A percentile compares a stretch with the other conserved stretches of the same genome.
Evolutionary conservation across 1,140 invertebrate species (phyloP).

Genomic region (Dendrolimus kikuchii): DNA sequence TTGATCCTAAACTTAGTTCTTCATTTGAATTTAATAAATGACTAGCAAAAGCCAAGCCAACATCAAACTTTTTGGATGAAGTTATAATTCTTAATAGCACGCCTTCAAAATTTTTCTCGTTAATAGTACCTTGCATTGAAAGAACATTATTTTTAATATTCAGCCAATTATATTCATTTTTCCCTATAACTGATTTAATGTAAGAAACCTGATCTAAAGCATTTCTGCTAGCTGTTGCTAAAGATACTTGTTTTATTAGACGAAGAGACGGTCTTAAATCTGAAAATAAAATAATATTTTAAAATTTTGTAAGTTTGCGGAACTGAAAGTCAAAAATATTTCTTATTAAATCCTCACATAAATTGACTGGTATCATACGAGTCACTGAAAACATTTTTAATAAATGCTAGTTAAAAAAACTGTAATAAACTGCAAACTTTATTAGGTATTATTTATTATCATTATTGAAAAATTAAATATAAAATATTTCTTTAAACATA

Average conservation of each 20-base stretch:
- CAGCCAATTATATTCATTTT: constrained; percentile 36
- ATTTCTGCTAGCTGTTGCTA: constrained; percentile 3
- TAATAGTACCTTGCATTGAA: constrained; percentile 44
- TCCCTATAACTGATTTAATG: constrained; percentile 28
- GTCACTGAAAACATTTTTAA: too few relatives aligned
- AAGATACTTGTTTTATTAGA: not conserved
- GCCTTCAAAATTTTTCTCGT: constrained; percentile 71
- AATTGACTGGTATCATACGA: too few relatives aligned
- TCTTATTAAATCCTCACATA: too few relatives aligned
- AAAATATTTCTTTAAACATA: too few relatives aligned
- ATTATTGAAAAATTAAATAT: too few relatives aligned
- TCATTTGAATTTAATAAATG: constrained; percentile 66
- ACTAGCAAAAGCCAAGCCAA: constrained; percentile 73
- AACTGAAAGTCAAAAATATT: too few relatives aligned
- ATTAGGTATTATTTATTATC: too few relatives aligned
- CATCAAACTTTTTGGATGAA: constrained; percentile 45
- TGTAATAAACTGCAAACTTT: too few relatives aligned
- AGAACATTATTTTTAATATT: constrained; percentile 42
- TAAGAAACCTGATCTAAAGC: constrained; percentile 36
- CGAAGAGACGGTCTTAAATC: constrained; percentile 12
- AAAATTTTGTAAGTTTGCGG: not conserved
- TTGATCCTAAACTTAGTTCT: constrained; percentile 69
- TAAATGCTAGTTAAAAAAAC: too few relatives aligned
- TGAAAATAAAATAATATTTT: constrained; percentile 6
- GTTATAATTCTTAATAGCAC: constrained; percentile 71